Base-by-base conservation (phyloP, 2,113 vertebrate genomes). In the Willisornis vidua region DNA sequence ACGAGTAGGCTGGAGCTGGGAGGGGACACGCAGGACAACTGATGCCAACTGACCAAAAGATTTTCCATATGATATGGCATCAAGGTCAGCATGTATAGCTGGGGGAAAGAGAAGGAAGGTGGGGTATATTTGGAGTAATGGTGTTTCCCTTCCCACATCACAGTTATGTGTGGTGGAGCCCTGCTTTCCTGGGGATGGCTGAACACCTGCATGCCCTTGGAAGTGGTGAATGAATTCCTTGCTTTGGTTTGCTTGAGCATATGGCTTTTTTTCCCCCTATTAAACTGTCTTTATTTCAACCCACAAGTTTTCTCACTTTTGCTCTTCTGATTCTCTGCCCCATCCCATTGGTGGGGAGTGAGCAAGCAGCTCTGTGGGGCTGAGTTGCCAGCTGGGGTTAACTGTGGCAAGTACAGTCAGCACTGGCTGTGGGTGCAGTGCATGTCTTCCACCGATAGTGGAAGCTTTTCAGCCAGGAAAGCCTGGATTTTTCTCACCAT, bases 261-360 rank as follows among this genome's bases (percentile, higher is more conserved):
- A 2, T 35, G 46, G 4, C 10, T 80, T 86, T 73, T 80, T 67
- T 61, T 43, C 26, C 37, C 37, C 9, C n/a, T 43, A 5, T 48
- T 29, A 41, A 61, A 55, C 14, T 55, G 3, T 5, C 48, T 35
- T 76, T 62, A 49, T 37, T 41, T 43, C 48, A 62, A 41, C 12
- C 31, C 46, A 70, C 2, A 6, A n/a, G 6, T 29, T 71, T 71
- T 82, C 25, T n/a, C 35, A 55, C 10, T 33, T 49, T 35, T 49
- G 4, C 54, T 20, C 5, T 43, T 33, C 24, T 20, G 5, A 10
- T 49, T 55, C 16, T 51, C 22, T 49, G 7, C 5, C 25, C 41
- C 16, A 43, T 24, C 7, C 48, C 0, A 0, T 7, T 55, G 15
- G n/a, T 19, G 35, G n/a, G 7, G 15, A 67, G 15, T 18, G 61